A percentile compares a stretch with the other conserved stretches of the same genome.
These are phyloP conservation scores for Gymnocypris eckloni DNA, from an alignment of 2,797 vertebrate species.

Conservation along the genomic window DNA sequence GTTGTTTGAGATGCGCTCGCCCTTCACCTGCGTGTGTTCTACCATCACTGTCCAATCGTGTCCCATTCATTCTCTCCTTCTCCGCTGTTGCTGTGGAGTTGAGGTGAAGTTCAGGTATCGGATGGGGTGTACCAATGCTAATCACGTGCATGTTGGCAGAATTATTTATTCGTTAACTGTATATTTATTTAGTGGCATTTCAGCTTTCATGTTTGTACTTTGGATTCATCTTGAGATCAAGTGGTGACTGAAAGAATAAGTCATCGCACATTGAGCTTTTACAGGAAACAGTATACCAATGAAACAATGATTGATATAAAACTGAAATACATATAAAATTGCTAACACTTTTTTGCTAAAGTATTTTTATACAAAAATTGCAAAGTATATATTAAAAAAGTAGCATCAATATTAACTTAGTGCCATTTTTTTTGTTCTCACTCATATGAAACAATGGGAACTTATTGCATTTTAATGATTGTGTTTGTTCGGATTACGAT, in stretches of 20 bases:
- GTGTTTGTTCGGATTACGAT: too few relatives aligned
- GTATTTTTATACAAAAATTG: too few relatives aligned
- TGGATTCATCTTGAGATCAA: not conserved
- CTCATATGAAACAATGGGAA: too few relatives aligned
- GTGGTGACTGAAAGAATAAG: not conserved
- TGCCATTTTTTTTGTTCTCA: too few relatives aligned
- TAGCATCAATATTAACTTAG: too few relatives aligned
- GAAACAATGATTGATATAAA: too few relatives aligned
- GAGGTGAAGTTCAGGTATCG: slow-evolving; percentile 5
- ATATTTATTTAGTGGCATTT: slow-evolving; percentile 2
- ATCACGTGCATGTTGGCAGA: not conserved
- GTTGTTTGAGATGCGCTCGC: slow-evolving; percentile 41
- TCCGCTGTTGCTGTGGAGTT: slow-evolving; percentile 30
- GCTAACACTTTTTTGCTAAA: too few relatives aligned
- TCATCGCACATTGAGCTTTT: too few relatives aligned
- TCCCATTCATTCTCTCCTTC: slow-evolving; percentile 22
- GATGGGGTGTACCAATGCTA: not conserved
- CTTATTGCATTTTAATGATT: too few relatives aligned
- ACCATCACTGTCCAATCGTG: slow-evolving; percentile 28
- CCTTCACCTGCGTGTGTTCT: slow-evolving; percentile 35
- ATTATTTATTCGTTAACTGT: not conserved
- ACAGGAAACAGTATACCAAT: too few relatives aligned
- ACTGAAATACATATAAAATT: too few relatives aligned
- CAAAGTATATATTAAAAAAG: too few relatives aligned
- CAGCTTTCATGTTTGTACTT: not conserved